These are phyloP conservation scores for Chloroceryle aenea DNA, from an alignment of 2,113 vertebrate genomes.

Conservation along the genomic window DNA sequence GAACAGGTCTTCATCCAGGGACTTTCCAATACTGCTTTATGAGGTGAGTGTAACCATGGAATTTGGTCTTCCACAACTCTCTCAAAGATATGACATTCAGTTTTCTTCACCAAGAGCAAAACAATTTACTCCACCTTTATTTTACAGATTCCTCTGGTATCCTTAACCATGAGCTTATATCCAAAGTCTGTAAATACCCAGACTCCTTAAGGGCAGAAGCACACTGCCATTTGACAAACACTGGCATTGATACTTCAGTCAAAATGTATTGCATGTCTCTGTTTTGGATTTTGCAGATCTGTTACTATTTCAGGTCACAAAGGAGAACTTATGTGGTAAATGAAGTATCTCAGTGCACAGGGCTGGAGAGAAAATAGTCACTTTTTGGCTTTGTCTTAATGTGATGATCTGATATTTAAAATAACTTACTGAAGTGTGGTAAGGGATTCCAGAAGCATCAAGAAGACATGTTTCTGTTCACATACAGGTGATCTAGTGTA, in stretches of 20 bases:
- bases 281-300: neutral
- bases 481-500: neutral
- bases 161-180: neutral
- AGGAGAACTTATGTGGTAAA: neutral
- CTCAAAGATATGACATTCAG: neutral
- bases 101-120: neutral
- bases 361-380: neutral
- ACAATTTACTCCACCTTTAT: neutral
- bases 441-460: neutral
- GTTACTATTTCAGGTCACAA: neutral
- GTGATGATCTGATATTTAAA: neutral
- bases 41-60: neutral
- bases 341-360: neutral
- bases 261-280: neutral
- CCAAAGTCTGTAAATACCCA: neutral
- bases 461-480: neutral
- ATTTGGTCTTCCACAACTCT: neutral
- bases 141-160: neutral
- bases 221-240: neutral
- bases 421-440: neutral
- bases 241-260: neutral
- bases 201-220: neutral
- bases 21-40: neutral
- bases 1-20: neutral
- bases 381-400: neutral